Evolutionary conservation across 2,888 invertebrate genomes (phyloP).

Genomic region (Caenorhabditis virilis): DNA sequence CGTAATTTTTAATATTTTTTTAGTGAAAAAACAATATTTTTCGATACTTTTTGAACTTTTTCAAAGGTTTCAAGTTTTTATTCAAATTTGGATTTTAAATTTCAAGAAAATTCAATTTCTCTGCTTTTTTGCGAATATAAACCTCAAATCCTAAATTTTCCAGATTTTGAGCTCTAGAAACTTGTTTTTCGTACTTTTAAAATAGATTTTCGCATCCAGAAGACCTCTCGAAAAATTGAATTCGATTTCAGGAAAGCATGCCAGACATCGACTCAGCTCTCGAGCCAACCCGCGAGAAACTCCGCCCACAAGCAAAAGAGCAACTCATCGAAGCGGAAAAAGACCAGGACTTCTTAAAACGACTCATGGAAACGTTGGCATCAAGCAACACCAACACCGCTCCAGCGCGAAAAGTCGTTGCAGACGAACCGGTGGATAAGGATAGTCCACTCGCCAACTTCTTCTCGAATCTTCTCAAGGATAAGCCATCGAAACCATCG

Average conservation of each 20-base stretch:
- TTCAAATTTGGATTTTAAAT: too few species aligned
- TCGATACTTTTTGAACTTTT: too few species aligned
- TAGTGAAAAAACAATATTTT: too few species aligned
- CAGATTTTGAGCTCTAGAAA: too few species aligned
- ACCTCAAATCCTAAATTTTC: too few species aligned
- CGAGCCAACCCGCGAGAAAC: constrained; percentile 52
- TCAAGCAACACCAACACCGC: constrained; percentile 7
- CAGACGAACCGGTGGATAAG: constrained; percentile 44
- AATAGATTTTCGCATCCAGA: too few species aligned
- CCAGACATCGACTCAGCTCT: constrained; percentile 45
- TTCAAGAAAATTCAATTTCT: too few species aligned
- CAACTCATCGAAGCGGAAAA: constrained; percentile 57
- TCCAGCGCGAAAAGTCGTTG: constrained; percentile 15
- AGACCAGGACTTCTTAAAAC: constrained; percentile 53
- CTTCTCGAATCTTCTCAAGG: constrained; percentile 64
- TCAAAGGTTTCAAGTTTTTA: too few species aligned
- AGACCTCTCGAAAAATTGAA: too few species aligned
- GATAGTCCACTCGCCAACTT: constrained; percentile 63
- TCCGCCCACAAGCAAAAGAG: constrained; percentile 34
- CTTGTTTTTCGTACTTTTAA: too few species aligned
- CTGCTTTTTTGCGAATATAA: too few species aligned
- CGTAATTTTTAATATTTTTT: too few species aligned
- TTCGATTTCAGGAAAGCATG: constrained; percentile 42
- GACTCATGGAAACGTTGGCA: constrained; percentile 21
- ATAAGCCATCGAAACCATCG: constrained; percentile 7